A percentile compares a stretch with the other conserved stretches of the same genome.
These are phyloP conservation scores for Cataglyphis hispanica DNA, from an alignment of 1,140 invertebrate species.

Conservation along the genomic window DNA sequence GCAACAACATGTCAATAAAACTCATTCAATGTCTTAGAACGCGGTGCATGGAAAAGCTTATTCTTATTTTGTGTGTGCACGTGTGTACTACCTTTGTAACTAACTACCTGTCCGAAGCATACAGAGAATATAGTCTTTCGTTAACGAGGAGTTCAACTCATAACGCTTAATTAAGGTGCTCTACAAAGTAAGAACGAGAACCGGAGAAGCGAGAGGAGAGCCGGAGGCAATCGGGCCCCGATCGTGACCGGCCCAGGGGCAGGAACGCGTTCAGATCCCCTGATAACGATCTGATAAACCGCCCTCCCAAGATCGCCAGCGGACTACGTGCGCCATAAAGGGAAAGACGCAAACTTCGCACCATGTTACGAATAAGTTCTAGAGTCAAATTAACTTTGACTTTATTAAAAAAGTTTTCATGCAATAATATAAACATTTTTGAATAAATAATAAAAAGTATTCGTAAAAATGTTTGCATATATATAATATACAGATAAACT, in stretches of 20 bases:
- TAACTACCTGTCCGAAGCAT: conserved; percentile 73
- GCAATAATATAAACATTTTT: not conserved
- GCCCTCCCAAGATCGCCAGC: conserved; percentile 84
- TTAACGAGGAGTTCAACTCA: conserved; percentile 86
- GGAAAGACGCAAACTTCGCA: conserved; percentile 36
- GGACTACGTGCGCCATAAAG: conserved; percentile 62
- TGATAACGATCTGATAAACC: conserved; percentile 86
- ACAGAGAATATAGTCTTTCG: conserved; percentile 76
- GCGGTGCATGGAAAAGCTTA: not conserved
- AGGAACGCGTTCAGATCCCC: conserved; percentile 84
- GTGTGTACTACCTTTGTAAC: conserved; percentile 59
- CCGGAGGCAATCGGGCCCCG: conserved; percentile 72
- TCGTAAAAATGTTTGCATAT: not conserved
- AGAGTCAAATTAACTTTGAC: conserved; percentile 35
- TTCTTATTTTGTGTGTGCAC: not conserved
- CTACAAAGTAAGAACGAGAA: conserved; percentile 75
- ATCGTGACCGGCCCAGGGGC: conserved; percentile 85
- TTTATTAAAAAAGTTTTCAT: conserved; percentile 25
- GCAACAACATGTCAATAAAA: conserved; percentile 29
- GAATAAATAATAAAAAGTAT: conserved; percentile 12
- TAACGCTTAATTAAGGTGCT: conserved; percentile 87
- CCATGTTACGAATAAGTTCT: conserved; percentile 44
- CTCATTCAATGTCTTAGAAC: conserved; percentile 25
- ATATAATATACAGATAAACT: not conserved
- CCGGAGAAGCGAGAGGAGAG: conserved; percentile 65